These are phyloP conservation scores for Procambarus virginalis DNA, from an alignment of 1,140 invertebrate genomes.

Conservation along the genomic window DNA sequence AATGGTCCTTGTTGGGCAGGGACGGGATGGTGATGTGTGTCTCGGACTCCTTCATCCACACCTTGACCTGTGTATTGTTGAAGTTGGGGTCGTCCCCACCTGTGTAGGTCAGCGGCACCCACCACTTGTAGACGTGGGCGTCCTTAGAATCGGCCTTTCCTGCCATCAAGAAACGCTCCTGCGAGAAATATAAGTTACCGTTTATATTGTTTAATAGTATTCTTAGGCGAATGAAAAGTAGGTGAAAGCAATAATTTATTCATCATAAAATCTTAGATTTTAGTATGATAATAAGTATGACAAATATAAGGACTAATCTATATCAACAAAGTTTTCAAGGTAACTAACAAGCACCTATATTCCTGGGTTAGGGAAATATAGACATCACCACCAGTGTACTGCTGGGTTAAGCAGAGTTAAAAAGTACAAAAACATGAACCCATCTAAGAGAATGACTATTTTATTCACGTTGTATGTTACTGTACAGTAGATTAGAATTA, in stretches of 20 bases:
- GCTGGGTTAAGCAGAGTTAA: no score
- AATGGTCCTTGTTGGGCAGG: slow-evolving; percentile 56
- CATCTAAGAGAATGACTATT: neutral
- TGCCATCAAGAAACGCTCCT: slow-evolving; percentile 65
- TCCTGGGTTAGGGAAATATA: no score
- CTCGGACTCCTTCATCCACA: slow-evolving; percentile 67
- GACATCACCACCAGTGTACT: no score
- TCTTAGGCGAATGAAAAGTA: neutral
- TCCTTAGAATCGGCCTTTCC: slow-evolving; percentile 8
- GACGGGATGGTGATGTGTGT: slow-evolving; percentile 32
- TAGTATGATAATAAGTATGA: no score
- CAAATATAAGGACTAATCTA: no score
- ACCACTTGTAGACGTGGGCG: slow-evolving; percentile 65
- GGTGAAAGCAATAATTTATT: neutral
- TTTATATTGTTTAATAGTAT: neutral
- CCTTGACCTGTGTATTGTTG: slow-evolving; percentile 44
- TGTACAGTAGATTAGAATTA: no score
- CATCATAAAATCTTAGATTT: no score
- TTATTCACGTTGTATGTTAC: no score
- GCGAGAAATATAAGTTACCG: neutral
- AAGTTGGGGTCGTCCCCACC: slow-evolving; percentile 28
- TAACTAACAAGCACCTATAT: no score
- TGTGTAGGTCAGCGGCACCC: slow-evolving; percentile 69
- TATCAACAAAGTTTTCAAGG: no score
- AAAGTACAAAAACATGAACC: no score